Conservation (phyloP, 2,888 invertebrate species). For the Cephus rjabovi region DNA sequence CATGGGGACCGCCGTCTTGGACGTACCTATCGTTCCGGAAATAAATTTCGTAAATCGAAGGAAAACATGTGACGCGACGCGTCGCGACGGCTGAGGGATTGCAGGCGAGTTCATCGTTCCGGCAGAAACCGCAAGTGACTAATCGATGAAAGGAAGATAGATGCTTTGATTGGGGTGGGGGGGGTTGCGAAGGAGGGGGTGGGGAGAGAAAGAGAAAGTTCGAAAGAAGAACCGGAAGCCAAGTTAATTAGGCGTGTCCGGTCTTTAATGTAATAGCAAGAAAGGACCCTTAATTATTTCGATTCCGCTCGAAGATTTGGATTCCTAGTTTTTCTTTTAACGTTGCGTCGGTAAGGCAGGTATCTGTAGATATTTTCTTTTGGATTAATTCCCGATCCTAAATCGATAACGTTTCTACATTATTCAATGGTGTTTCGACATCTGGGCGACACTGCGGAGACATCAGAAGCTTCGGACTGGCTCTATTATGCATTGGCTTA, state of each 20-base stretch:
- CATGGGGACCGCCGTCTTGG: neutral
- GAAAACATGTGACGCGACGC: neutral
- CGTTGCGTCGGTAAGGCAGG: neutral
- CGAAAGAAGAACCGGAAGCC: slow-evolving; percentile 24
- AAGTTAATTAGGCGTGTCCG: slow-evolving; percentile 45
- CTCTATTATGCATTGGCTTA: slow-evolving; percentile 12
- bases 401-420: neutral
- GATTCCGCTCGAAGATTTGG: slow-evolving; percentile 18
- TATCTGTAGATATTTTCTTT: neutral
- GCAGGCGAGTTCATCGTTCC: neutral
- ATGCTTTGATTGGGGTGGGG: neutral
- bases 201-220: neutral
- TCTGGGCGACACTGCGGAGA: neutral
- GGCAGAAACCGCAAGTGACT: neutral
- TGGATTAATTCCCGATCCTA: neutral
- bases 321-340: neutral
- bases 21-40: neutral
- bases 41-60: neutral
- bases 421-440: neutral
- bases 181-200: neutral
- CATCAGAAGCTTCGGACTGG: neutral
- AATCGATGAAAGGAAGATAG: neutral
- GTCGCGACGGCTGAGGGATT: neutral
- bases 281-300: slow-evolving; percentile 50
- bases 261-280: slow-evolving; percentile 43